A percentile compares a stretch with the other conserved stretches of the same genome.
Conservation (phyloP, 2,797 vertebrate genomes). For the Apogon talboti region DNA sequence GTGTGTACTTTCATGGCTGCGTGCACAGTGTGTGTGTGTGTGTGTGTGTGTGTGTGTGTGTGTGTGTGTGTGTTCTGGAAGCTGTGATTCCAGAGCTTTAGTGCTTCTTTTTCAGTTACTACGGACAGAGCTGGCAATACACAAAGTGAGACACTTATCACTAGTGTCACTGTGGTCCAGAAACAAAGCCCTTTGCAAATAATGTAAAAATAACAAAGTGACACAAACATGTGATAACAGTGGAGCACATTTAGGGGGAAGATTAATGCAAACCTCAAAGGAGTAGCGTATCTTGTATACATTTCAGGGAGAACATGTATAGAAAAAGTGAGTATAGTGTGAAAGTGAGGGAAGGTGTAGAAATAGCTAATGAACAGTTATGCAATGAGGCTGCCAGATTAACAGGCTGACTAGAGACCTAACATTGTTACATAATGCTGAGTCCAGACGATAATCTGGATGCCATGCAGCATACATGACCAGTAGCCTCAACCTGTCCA, state of each 20-base stretch:
- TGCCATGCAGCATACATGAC: conserved; percentile 20
- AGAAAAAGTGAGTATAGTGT: conserved; percentile 7
- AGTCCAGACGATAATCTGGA: conserved; percentile 76
- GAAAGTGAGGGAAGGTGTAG: conserved; percentile 41
- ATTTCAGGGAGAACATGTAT: not conserved
- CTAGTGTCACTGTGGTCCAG: not conserved
- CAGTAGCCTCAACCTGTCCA: conserved; percentile 21
- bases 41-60: too few relatives aligned
- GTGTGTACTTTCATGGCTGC: not conserved
- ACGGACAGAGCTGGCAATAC: conserved; percentile 14
- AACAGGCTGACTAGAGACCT: conserved; percentile 58
- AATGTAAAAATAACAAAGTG: not conserved
- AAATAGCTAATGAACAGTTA: conserved; percentile 73
- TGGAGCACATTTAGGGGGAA: conserved; percentile 7
- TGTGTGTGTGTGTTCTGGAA: too few relatives aligned
- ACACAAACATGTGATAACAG: conserved; percentile 18
- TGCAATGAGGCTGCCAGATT: conserved; percentile 71
- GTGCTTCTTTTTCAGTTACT: conserved; percentile 29
- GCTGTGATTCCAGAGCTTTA: conserved; percentile 11
- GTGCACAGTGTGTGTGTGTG: not conserved
- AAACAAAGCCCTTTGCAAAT: conserved; percentile 3
- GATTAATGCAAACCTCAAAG: conserved; percentile 7
- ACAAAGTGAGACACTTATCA: not conserved
- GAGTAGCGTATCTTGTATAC: not conserved
- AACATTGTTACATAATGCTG: conserved; percentile 73